phyloP scores from a whole-genome alignment of 92 coral and sea anemone species.

The Siderastrea siderea region DNA sequence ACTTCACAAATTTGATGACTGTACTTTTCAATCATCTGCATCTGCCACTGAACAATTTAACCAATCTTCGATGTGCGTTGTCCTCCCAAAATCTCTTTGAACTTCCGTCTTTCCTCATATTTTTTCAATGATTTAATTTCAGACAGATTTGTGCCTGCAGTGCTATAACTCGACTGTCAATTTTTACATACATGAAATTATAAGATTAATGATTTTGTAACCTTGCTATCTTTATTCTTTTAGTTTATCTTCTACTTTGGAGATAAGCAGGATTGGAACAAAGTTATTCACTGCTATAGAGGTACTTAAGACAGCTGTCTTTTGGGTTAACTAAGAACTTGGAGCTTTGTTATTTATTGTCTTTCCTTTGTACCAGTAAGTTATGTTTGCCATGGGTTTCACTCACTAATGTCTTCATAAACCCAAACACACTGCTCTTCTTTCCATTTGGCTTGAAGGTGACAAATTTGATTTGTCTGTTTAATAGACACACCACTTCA shows the following conservation, averaged over 20 bases:
- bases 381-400: too few species aligned
- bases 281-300: constrained; percentile 1
- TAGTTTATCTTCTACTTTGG: constrained; percentile 43
- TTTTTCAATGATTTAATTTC: too few species aligned
- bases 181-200: background rate
- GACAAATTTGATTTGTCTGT: background rate
- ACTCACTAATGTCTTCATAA: background rate
- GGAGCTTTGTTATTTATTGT: background rate
- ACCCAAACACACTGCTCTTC: background rate
- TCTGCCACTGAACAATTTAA: too few species aligned
- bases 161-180: background rate
- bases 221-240: constrained; percentile 18
- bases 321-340: background rate
- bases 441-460: background rate
- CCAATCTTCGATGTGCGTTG: too few species aligned
- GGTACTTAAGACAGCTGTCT: background rate
- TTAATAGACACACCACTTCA: too few species aligned
- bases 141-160: too few species aligned
- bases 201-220: background rate
- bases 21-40: too few species aligned
- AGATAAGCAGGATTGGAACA: constrained; percentile 40
- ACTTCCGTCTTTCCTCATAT: too few species aligned
- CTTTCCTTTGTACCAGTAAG: background rate
- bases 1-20: too few species aligned
- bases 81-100: too few species aligned